Evolutionary conservation across 2,888 invertebrate genomes (phyloP).

Genomic region (Anorthoa munda): DNA sequence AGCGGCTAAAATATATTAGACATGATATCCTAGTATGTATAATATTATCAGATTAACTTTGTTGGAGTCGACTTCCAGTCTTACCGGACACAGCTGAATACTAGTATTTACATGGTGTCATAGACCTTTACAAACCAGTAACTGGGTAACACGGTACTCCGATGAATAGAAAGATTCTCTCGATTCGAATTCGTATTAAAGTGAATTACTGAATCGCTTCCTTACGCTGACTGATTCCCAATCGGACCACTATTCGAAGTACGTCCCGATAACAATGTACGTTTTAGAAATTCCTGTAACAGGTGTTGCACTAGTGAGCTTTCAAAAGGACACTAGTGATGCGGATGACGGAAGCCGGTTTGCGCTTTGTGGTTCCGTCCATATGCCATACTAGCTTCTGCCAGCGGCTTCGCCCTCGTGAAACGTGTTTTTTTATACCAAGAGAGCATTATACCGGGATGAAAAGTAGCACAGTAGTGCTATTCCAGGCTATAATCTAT

Average conservation of each 20-base stretch:
- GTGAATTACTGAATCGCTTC: slow-evolving; percentile 34
- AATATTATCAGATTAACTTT: too few species aligned
- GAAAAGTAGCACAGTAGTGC: too few species aligned
- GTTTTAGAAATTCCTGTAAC: slow-evolving; percentile 37
- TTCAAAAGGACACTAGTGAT: slow-evolving; percentile 25
- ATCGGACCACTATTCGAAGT: slow-evolving; percentile 23
- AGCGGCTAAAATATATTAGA: neutral
- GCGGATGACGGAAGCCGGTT: neutral
- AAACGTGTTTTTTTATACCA: too few species aligned
- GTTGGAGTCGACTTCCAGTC: too few species aligned
- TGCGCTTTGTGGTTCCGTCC: neutral
- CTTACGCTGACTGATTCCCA: slow-evolving; percentile 31
- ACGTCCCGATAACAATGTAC: slow-evolving; percentile 19
- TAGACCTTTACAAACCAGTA: too few species aligned
- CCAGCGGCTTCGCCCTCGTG: too few species aligned
- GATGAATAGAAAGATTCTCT: slow-evolving; percentile 11
- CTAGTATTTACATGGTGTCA: too few species aligned
- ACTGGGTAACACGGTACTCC: too few species aligned
- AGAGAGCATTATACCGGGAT: too few species aligned
- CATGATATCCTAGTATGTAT: neutral
- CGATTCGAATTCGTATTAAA: slow-evolving; percentile 18
- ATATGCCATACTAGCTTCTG: too few species aligned
- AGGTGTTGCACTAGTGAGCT: slow-evolving; percentile 12
- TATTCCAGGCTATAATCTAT: too few species aligned
- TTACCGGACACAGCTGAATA: too few species aligned